Percentiles rank a stretch among this genome's conserved stretches.
phyloP scores from a whole-genome alignment of 2,113 vertebrate genomes.

The Rissa tridactyla region DNA sequence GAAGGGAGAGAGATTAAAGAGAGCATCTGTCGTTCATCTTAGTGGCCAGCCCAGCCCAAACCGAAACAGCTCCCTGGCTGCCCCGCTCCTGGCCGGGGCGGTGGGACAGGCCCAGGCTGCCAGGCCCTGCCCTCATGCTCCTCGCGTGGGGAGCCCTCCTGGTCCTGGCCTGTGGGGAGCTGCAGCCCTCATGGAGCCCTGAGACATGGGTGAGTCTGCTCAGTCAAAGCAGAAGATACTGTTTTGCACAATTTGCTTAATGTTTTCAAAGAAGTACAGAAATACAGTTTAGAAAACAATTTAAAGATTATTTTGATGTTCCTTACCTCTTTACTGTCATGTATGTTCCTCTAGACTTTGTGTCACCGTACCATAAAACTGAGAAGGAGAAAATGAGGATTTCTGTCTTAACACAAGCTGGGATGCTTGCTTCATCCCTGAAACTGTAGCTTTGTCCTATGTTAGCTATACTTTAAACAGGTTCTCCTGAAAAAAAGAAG shows the following conservation, averaged over 20 bases:
- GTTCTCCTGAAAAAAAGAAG: neutral
- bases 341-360: neutral
- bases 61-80: neutral
- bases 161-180: neutral
- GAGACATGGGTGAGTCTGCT: neutral
- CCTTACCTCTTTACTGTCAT: neutral
- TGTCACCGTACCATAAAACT: neutral
- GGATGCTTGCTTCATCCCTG: neutral
- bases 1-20: neutral
- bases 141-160: accelerated
- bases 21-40: neutral
- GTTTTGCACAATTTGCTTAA: neutral
- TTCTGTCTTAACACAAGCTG: neutral
- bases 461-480: neutral
- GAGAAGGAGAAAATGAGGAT: neutral
- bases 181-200: neutral
- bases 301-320: neutral
- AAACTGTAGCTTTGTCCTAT: neutral
- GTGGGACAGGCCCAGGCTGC: neutral
- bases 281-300: neutral
- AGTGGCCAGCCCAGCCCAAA: neutral
- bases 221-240: neutral
- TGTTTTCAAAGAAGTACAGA: neutral
- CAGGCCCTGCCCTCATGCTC: neutral
- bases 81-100: neutral